phyloP scores from a whole-genome alignment of 2,113 vertebrate species.

The Lagopus leucura region DNA sequence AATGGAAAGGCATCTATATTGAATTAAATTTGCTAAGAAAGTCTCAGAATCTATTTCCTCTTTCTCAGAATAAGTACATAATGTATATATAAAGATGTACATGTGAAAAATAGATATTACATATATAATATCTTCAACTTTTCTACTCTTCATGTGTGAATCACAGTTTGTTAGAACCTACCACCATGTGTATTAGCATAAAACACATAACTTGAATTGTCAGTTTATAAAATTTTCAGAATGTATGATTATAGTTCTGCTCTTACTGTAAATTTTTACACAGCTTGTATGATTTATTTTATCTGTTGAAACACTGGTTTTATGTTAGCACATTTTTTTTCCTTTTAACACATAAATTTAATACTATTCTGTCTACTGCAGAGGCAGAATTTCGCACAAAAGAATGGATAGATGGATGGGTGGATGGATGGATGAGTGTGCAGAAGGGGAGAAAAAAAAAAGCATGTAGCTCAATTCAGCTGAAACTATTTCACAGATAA shows the following conservation, averaged over 20 bases:
- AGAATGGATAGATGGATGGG: neutral
- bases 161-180: conserved; percentile 77
- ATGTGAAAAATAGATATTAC: conserved; percentile 45
- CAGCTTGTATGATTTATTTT: conserved; percentile 71
- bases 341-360: conserved; percentile 69
- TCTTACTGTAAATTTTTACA: conserved; percentile 77
- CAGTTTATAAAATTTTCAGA: conserved; percentile 82
- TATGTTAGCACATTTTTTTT: conserved; percentile 33
- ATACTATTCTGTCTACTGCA: conserved; percentile 40
- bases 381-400: conserved; percentile 64
- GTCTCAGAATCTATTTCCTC: conserved; percentile 74
- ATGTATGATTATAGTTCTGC: conserved; percentile 73
- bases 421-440: neutral
- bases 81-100: conserved; percentile 38
- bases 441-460: neutral
- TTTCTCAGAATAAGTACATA: conserved; percentile 59
- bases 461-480: conserved; percentile 40
- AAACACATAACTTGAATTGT: conserved; percentile 78
- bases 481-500: conserved; percentile 69
- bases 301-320: conserved; percentile 62
- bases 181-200: conserved; percentile 77
- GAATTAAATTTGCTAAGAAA: conserved; percentile 80
- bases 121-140: conserved; percentile 59
- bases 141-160: conserved; percentile 72
- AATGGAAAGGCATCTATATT: conserved; percentile 76